Evolutionary conservation across 2,888 invertebrate species (phyloP).

Genomic region (Cotesia congregata): DNA sequence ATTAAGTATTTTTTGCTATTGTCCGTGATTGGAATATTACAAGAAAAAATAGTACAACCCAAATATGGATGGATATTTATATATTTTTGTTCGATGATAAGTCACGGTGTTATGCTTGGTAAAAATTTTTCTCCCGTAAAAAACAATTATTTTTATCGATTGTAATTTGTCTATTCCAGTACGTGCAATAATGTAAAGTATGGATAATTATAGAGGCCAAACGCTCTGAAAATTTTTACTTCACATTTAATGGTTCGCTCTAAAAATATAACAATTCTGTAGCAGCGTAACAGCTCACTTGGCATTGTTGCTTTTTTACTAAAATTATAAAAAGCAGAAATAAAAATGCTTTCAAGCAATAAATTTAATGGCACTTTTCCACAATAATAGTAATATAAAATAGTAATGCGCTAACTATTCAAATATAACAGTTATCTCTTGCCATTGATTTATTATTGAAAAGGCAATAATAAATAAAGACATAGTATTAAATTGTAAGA

Average conservation of each 20-base stretch:
- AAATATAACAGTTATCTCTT: not conserved
- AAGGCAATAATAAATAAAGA: not conserved
- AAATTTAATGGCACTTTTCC: constrained; percentile 15
- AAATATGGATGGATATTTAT: not conserved
- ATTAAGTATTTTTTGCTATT: constrained; percentile 38
- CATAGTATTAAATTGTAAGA: constrained; percentile 11
- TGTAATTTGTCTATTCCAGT: constrained; percentile 26
- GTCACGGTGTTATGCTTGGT: constrained; percentile 17
- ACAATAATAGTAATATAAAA: not conserved
- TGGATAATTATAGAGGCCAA: not conserved
- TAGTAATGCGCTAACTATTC: constrained; percentile 1
- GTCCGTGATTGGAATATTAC: constrained; percentile 42
- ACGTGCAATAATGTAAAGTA: constrained; percentile 2
- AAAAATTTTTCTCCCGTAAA: constrained; percentile 15
- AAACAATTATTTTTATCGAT: constrained; percentile 36
- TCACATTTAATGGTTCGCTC: constrained; percentile 3
- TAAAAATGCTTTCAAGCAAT: not conserved
- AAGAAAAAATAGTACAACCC: constrained; percentile 35
- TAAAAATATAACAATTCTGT: constrained; percentile 1
- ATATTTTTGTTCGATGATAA: constrained; percentile 21
- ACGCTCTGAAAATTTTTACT: constrained; percentile 21
- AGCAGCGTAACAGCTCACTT: not conserved
- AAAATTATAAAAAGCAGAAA: not conserved
- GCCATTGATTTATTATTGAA: not conserved
- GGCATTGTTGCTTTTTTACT: not conserved